Percentiles rank a stretch among this genome's conserved stretches.
phyloP scores from a whole-genome alignment of 2,797 vertebrate species.

The Tinamus major region DNA sequence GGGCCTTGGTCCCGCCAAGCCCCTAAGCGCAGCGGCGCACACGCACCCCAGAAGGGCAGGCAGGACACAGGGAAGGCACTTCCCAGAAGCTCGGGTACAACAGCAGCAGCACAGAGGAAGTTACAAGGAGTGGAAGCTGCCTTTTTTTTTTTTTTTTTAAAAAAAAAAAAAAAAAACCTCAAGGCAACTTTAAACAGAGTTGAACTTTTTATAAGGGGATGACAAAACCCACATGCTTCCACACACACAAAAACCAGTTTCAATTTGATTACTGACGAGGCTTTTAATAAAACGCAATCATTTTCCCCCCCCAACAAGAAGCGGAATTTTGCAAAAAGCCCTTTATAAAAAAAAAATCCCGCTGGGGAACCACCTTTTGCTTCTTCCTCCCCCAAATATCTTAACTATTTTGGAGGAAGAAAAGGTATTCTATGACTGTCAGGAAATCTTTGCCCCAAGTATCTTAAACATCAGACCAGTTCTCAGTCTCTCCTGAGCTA shows the following conservation, averaged over 20 bases:
- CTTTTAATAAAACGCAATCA: background rate
- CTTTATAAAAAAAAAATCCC: background rate
- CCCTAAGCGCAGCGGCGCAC: background rate
- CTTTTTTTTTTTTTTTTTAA: background rate
- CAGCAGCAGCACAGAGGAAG: accelerated
- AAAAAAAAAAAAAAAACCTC: too few relatives aligned
- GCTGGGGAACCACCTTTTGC: background rate
- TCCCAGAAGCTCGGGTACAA: background rate
- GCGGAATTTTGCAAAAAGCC: constrained; percentile 40
- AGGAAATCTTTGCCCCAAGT: background rate
- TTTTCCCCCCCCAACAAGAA: background rate
- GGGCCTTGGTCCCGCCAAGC: background rate
- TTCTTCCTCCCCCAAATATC: background rate
- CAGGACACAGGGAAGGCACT: background rate
- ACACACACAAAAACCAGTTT: constrained; percentile 23
- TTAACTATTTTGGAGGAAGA: background rate
- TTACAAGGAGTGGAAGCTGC: background rate
- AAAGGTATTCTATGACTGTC: background rate
- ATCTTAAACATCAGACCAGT: background rate
- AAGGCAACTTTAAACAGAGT: background rate
- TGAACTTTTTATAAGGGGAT: background rate
- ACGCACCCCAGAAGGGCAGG: background rate
- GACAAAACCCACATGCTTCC: background rate
- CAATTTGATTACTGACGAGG: background rate
- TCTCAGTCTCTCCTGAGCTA: background rate